Conservation (phyloP, 2,113 vertebrate species). For the Psephotus haematonotus region DNA sequence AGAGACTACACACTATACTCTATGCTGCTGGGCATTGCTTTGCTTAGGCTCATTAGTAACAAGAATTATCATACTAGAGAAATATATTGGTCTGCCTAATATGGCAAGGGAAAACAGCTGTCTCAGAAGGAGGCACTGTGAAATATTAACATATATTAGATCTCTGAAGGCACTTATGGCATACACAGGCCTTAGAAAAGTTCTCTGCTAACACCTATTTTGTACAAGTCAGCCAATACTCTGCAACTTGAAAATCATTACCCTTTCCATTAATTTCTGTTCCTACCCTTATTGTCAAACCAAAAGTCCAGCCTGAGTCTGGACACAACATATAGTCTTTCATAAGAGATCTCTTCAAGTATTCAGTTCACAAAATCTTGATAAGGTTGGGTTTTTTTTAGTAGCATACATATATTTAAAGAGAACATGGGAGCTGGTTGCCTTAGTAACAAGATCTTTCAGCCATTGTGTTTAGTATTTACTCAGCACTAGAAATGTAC, state of each 20-base stretch:
- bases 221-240: background rate
- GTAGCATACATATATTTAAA: constrained; percentile 11
- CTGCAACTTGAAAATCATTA: background rate
- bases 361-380: background rate
- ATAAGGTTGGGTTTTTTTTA: background rate
- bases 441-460: constrained; percentile 41
- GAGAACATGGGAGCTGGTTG: constrained; percentile 21
- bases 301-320: background rate
- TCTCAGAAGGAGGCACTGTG: background rate
- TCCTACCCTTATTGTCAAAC: background rate
- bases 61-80: background rate
- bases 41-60: background rate
- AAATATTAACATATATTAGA: background rate
- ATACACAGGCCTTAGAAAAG: background rate
- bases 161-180: background rate
- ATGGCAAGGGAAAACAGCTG: background rate
- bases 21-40: background rate
- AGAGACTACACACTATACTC: background rate
- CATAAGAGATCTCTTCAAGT: background rate
- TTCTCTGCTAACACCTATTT: background rate
- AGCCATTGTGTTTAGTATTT: constrained; percentile 31
- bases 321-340: background rate
- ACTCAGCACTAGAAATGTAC: constrained; percentile 22
- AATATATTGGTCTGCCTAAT: background rate
- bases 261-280: background rate